These are phyloP conservation scores for Drosophila rubida DNA, from an alignment of 2,888 invertebrate genomes.

Conservation along the genomic window DNA sequence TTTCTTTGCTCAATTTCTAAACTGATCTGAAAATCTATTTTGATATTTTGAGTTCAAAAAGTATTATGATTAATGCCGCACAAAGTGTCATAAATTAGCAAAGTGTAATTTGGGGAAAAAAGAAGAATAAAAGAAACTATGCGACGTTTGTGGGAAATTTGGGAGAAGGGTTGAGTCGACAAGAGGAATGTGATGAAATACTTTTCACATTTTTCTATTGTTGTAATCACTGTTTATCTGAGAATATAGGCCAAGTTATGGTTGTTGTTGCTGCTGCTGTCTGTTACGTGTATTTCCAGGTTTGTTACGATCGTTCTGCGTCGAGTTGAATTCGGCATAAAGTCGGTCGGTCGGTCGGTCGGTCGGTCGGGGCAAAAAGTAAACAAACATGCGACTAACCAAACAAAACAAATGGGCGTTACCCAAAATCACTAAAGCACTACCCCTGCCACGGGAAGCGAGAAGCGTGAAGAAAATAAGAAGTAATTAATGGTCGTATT, in stretches of 20 bases:
- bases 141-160: conserved; percentile 1
- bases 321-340: conserved; percentile 32
- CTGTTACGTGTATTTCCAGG: conserved; percentile 15
- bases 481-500: conserved; percentile 70
- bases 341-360: conserved; percentile 36
- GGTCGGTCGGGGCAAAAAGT: conserved; percentile 54
- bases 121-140: background rate
- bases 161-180: background rate
- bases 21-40: background rate
- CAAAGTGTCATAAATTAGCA: background rate
- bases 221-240: conserved; percentile 10
- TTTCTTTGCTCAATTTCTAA: no score
- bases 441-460: conserved; percentile 51
- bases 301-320: conserved; percentile 41
- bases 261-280: conserved; percentile 24
- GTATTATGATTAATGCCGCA: background rate
- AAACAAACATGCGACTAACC: conserved; percentile 71
- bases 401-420: conserved; percentile 80
- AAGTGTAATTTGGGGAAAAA: background rate
- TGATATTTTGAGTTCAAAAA: background rate
- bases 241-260: conserved; percentile 19
- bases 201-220: conserved; percentile 10
- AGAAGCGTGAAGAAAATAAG: conserved; percentile 54
- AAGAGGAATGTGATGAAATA: conserved; percentile 3
- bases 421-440: conserved; percentile 48